A percentile compares a stretch with the other conserved stretches of the same genome.
Evolutionary conservation across 1,140 invertebrate genomes (phyloP).

Genomic region (Eciton burchellii): DNA sequence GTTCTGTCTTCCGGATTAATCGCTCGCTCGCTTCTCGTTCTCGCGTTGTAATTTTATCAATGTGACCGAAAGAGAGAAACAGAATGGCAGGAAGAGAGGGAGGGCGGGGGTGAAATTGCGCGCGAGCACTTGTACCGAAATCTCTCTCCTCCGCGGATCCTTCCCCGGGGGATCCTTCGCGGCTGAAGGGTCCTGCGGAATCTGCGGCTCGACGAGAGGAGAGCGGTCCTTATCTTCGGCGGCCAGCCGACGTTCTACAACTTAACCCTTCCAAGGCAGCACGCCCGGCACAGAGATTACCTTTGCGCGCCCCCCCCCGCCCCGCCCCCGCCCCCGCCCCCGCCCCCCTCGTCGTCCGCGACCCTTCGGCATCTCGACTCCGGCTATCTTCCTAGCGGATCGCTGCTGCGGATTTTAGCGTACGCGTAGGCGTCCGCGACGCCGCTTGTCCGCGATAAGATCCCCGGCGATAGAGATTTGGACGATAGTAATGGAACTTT

Average conservation of each 20-base stretch:
- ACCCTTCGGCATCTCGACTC: conserved; percentile 18
- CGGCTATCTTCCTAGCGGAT: not conserved
- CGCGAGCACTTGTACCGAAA: conserved; percentile 41
- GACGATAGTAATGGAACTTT: not conserved
- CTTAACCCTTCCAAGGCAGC: conserved; percentile 81
- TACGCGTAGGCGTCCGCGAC: conserved; percentile 1
- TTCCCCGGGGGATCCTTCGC: conserved; percentile 64
- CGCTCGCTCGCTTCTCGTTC: conserved; percentile 1
- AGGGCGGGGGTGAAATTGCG: too few species aligned
- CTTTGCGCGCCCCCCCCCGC: conserved; percentile 66
- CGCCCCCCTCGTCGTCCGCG: not conserved
- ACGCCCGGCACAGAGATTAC: conserved; percentile 79
- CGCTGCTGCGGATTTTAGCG: conserved; percentile 38
- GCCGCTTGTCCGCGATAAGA: conserved; percentile 29
- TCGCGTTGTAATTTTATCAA: conserved; percentile 49
- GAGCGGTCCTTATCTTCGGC: conserved; percentile 81
- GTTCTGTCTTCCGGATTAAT: conserved; percentile 20
- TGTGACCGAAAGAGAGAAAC: conserved; percentile 44
- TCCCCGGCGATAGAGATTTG: too few species aligned
- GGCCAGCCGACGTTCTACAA: conserved; percentile 83
- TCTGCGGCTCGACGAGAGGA: conserved; percentile 79
- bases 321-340: too few species aligned
- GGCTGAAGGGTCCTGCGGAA: conserved; percentile 76
- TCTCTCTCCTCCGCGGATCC: conserved; percentile 63
- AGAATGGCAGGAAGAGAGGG: too few species aligned